Evolutionary conservation across 1,140 invertebrate genomes (phyloP).

Genomic region (Arion vulgaris): DNA sequence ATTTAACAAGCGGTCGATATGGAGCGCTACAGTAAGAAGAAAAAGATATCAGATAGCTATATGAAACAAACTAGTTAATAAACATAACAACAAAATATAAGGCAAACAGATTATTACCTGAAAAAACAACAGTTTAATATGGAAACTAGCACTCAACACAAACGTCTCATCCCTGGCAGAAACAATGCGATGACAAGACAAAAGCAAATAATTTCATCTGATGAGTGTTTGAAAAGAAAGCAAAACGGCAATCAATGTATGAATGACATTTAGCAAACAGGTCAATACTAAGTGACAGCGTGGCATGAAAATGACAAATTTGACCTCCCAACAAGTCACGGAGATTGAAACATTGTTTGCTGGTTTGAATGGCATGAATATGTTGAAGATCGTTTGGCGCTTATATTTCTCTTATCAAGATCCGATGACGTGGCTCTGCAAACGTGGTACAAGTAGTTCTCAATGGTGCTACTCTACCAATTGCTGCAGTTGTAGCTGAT

Average conservation of each 20-base stretch:
- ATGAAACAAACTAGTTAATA: too few species aligned
- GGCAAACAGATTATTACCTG: too few species aligned
- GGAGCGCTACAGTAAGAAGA: too few species aligned
- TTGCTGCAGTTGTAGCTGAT: too few species aligned
- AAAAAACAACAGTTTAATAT: too few species aligned
- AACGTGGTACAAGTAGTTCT: not conserved
- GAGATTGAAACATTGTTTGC: not conserved
- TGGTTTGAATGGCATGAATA: not conserved
- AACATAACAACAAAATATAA: too few species aligned
- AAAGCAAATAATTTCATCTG: not conserved
- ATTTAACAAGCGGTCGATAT: too few species aligned
- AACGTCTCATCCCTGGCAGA: too few species aligned
- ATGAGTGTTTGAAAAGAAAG: not conserved
- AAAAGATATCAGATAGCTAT: too few species aligned
- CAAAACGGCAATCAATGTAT: not conserved
- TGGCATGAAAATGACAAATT: not conserved
- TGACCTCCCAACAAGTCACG: not conserved
- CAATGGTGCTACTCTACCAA: too few species aligned
- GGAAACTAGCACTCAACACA: too few species aligned
- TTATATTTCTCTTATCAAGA: not conserved
- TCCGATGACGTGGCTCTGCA: not conserved
- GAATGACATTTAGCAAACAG: constrained; percentile 18
- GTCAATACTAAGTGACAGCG: constrained; percentile 11
- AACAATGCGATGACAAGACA: too few species aligned
- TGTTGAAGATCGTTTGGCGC: not conserved